A percentile compares a stretch with the other conserved stretches of the same genome.
phyloP scores from a whole-genome alignment of 2,888 invertebrate genomes.

The Ryuthela nishihirai region DNA sequence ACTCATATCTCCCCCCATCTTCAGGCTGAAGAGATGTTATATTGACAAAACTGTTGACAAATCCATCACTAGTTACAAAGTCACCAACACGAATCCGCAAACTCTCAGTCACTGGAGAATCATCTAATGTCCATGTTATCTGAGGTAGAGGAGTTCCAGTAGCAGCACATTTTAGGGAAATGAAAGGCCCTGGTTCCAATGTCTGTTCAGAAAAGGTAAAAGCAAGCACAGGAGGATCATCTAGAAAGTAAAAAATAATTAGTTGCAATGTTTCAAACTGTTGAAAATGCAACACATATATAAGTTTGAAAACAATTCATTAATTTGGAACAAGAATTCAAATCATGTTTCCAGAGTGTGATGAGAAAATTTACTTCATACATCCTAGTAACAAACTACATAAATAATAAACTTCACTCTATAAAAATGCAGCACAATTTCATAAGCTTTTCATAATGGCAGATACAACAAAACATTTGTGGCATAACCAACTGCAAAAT shows the following conservation, averaged over 20 bases:
- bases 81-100: conserved; percentile 45
- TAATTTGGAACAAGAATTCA: too few species aligned
- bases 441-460: too few species aligned
- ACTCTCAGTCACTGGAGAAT: conserved; percentile 45
- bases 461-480: too few species aligned
- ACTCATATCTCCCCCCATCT: conserved; percentile 39
- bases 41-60: conserved; percentile 49
- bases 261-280: too few species aligned
- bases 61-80: conserved; percentile 47
- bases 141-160: conserved; percentile 45
- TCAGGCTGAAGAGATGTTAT: conserved; percentile 40
- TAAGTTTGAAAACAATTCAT: too few species aligned
- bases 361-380: too few species aligned
- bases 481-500: too few species aligned
- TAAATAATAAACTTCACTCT: too few species aligned
- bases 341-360: too few species aligned
- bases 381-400: too few species aligned
- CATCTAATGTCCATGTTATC: conserved; percentile 47
- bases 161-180: conserved; percentile 45
- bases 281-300: too few species aligned
- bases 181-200: conserved; percentile 42
- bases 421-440: too few species aligned
- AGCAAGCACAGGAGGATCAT: conserved; percentile 40
- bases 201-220: conserved; percentile 38
- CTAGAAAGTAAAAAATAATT: conserved; percentile 25